Conservation (phyloP, 2,113 vertebrate species). For the Platysternon megacephalum region DNA sequence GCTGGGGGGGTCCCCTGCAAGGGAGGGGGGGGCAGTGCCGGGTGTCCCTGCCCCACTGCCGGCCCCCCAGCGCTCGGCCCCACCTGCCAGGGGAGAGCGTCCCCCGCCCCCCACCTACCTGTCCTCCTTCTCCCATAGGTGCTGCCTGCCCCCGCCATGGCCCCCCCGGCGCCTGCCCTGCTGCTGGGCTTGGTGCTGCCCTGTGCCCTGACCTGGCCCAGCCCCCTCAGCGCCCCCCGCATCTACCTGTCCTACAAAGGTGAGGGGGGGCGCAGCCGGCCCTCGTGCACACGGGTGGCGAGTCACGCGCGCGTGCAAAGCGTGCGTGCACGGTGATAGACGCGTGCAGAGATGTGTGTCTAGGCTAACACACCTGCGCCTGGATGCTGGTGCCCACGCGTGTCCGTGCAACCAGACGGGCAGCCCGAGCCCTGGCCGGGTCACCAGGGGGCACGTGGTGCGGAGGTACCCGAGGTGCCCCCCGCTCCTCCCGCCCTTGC, state of each 20-base stretch:
- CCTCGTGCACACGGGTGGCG: no score
- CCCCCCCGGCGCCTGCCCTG: not conserved
- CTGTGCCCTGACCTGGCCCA: not conserved
- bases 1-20: no score
- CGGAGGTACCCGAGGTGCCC: not conserved
- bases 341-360: no score
- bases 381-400: not conserved
- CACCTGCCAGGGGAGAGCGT: no score
- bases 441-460: not conserved
- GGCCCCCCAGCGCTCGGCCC: not conserved
- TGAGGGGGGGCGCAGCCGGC: not conserved
- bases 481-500: not conserved
- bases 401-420: no score
- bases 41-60: not conserved
- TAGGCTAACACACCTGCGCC: not conserved
- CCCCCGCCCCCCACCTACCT: not conserved
- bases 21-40: not conserved
- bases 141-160: not conserved
- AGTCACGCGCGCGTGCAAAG: not conserved
- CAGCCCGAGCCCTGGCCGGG: no score
- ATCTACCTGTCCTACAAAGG: constrained; percentile 57
- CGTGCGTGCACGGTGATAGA: no score
- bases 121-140: not conserved
- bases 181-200: not conserved
- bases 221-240: constrained; percentile 1